phyloP scores from a whole-genome alignment of 2,888 invertebrate genomes.

The Zhengitettix transpicula region DNA sequence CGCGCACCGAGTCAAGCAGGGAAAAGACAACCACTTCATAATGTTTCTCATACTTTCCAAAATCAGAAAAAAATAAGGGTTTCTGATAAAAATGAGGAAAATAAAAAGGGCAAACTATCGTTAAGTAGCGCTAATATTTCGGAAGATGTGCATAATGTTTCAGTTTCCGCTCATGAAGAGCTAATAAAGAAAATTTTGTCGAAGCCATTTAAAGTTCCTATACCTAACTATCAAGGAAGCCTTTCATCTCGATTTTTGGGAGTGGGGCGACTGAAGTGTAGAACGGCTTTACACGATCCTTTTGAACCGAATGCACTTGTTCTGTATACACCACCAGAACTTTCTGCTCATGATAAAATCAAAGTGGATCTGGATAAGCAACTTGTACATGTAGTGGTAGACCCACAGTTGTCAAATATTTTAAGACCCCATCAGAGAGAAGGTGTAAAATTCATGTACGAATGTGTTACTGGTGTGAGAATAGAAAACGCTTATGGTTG shows the following conservation, averaged over 20 bases:
- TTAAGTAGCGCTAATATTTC: not conserved
- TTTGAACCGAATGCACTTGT: slow-evolving; percentile 82
- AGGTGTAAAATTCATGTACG: slow-evolving; percentile 98
- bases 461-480: slow-evolving; percentile 87
- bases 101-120: not conserved
- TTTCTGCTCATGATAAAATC: slow-evolving; percentile 74
- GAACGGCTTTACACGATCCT: slow-evolving; percentile 76
- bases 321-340: slow-evolving; percentile 65
- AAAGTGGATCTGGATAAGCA: slow-evolving; percentile 51
- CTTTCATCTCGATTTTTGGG: slow-evolving; percentile 65
- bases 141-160: not conserved
- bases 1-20: slow-evolving; percentile 15
- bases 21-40: slow-evolving; percentile 6
- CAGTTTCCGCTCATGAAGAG: slow-evolving; percentile 40
- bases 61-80: not conserved
- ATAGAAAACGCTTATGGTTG: slow-evolving; percentile 81
- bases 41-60: not conserved
- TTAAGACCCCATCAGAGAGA: slow-evolving; percentile 95
- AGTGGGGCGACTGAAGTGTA: slow-evolving; percentile 32
- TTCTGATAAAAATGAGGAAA: not conserved
- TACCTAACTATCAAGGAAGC: slow-evolving; percentile 68
- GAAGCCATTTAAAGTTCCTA: slow-evolving; percentile 84
- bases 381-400: slow-evolving; percentile 91
- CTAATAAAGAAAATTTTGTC: slow-evolving; percentile 65
- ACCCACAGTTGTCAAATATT: slow-evolving; percentile 78